Base-by-base conservation (phyloP, 2,888 invertebrate species). In the Parnassius orleans region DNA sequence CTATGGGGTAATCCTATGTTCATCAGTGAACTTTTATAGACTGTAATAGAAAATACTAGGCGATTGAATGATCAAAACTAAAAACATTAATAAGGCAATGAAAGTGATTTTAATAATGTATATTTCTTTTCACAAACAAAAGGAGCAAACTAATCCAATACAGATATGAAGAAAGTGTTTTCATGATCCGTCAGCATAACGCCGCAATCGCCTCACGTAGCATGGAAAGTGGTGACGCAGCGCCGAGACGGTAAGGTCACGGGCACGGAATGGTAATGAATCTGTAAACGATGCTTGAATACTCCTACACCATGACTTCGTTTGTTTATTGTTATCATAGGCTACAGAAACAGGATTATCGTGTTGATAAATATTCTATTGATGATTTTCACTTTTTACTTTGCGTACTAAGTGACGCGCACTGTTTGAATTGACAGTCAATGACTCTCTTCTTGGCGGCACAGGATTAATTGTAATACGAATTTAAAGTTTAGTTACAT, bases 91-190 rank as follows among this genome's bases (percentile, higher is more conserved):
- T 33, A 33, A 33, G 19, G 2, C 2, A 33, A 33, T 3, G 33
- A 33, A 33, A 33, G 33, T 33, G 7, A 12, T 48, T 48, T 48
- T 48, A 48, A 14, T 48, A 48, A 9, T 14, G 14, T 48, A 50
- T 9, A 10, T 9, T 10, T 11, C 1, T 10, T 10, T 9, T 15
- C 5, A 33, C 7, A 33, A 33, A 33, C 5, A 24, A 24, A 19
- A 19, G 19, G 12, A n/a, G 42, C 14, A 3, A 43, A 7, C 10
- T 0, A 43, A 14, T 43, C 15, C 3, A 19, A 42, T 61, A 74
- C 74, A 76, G 73, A 72, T 73, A 72, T 73, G 77, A 81, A 76
- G 85, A 86, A 85, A 86, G 84, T 84, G 78, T 68, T 67, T 59
- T 59, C 63, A 24, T 24, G 12, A 76, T 78, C 75, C 77, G 77